These are phyloP conservation scores for Cephalopholis sonnerati DNA, from an alignment of 2,113 vertebrate genomes.

Conservation along the genomic window DNA sequence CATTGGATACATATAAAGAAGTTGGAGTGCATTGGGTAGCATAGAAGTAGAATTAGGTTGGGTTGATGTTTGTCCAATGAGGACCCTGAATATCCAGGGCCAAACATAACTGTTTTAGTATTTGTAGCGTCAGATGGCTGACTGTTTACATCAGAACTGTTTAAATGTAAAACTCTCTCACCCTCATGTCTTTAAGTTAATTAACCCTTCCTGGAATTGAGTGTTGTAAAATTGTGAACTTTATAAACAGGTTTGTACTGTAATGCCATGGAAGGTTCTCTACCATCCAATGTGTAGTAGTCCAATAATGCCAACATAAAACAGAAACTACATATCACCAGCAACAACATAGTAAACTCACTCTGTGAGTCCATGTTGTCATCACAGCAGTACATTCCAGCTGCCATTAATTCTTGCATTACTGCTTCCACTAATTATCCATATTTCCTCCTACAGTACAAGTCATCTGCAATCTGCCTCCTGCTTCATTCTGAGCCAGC, in stretches of 20 bases:
- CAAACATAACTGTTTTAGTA: too few relatives aligned
- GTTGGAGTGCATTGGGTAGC: neutral
- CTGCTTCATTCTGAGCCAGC: conserved; percentile 44
- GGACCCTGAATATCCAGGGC: neutral
- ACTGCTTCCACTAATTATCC: conserved; percentile 61
- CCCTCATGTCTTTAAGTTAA: neutral
- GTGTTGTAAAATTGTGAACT: neutral
- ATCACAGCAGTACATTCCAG: conserved; percentile 10
- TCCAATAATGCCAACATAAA: neutral
- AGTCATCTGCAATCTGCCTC: conserved; percentile 55
- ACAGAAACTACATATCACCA: neutral
- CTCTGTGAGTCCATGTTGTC: neutral
- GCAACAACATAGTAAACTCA: neutral
- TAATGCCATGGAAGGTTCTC: neutral
- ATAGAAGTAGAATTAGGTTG: neutral
- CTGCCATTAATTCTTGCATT: conserved; percentile 46
- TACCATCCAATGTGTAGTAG: neutral
- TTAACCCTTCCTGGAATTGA: neutral
- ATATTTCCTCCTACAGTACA: conserved; percentile 37
- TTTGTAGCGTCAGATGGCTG: neutral
- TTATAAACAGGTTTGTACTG: neutral
- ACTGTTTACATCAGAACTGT: too few relatives aligned
- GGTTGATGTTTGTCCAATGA: neutral
- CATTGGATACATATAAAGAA: neutral
- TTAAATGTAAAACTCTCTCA: neutral